Percentiles rank a stretch among this genome's conserved stretches.
These are phyloP conservation scores for Hetaerina titia DNA, from an alignment of 2,888 invertebrate species.

Conservation along the genomic window DNA sequence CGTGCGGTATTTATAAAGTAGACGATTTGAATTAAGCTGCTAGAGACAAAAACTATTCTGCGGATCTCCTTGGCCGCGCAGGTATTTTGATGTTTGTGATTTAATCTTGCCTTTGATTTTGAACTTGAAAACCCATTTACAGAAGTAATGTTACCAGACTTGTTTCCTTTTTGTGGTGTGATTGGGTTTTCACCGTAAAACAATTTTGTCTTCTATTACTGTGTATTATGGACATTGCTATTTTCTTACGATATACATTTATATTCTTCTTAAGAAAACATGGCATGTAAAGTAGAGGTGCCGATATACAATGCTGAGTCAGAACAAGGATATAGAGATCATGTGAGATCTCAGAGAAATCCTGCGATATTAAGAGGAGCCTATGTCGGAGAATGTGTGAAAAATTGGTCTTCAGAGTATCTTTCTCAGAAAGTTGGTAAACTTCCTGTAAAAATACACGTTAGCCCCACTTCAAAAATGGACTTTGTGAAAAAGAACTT, in stretches of 20 bases:
- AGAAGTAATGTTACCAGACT: too few species aligned
- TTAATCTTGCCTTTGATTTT: too few species aligned
- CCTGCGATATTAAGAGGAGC: conserved; percentile 77
- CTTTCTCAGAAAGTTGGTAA: conserved; percentile 75
- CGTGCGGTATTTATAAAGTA: too few species aligned
- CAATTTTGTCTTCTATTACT: too few species aligned
- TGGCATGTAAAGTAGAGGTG: not conserved
- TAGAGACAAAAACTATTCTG: too few species aligned
- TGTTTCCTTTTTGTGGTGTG: too few species aligned
- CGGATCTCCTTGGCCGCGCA: too few species aligned
- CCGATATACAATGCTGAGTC: not conserved
- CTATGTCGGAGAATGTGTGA: conserved; percentile 77
- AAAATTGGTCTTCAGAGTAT: conserved; percentile 78
- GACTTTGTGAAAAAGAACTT: conserved; percentile 80
- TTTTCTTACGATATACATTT: not conserved
- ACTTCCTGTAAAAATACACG: conserved; percentile 78
- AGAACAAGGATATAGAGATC: conserved; percentile 3
- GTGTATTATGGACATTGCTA: too few species aligned
- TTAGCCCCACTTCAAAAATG: conserved; percentile 76
- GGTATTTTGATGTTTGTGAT: too few species aligned
- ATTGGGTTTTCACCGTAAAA: too few species aligned
- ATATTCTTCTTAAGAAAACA: not conserved
- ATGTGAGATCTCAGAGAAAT: conserved; percentile 70
- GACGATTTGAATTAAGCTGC: too few species aligned
- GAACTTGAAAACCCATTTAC: too few species aligned